Percentiles rank a stretch among this genome's conserved stretches.
Conservation (phyloP, 2,797 vertebrate genomes). For the Rhabdomys pumilio region DNA sequence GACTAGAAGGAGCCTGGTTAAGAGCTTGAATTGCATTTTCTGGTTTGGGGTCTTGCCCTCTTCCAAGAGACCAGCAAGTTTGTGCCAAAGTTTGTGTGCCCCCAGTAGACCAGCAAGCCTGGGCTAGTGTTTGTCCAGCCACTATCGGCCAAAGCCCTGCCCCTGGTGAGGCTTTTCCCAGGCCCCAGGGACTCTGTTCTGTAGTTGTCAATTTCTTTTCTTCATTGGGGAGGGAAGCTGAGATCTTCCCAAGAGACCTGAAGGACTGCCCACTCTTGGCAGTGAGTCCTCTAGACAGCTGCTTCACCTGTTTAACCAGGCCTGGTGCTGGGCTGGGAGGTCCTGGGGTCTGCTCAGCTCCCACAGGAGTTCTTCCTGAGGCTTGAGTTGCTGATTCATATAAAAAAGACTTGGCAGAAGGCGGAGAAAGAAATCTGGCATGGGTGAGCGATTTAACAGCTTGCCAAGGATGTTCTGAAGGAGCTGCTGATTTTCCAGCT, state of each 20-base stretch:
- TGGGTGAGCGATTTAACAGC: conserved; percentile 84
- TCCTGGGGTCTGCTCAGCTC: conserved; percentile 84
- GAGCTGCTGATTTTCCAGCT: conserved; percentile 68
- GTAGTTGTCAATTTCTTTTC: conserved; percentile 83
- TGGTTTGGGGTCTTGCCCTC: conserved; percentile 90
- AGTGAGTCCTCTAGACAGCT: conserved; percentile 75
- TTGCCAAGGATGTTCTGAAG: conserved; percentile 84
- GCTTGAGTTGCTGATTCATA: conserved; percentile 84
- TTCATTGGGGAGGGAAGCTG: conserved; percentile 74
- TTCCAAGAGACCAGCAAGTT: conserved; percentile 90
- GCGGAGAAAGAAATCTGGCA: conserved; percentile 83
- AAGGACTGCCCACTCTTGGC: conserved; percentile 83
- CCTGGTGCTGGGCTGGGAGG: conserved; percentile 79
- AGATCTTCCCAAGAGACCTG: conserved; percentile 80
- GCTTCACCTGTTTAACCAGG: conserved; percentile 79
- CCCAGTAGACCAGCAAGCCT: conserved; percentile 88
- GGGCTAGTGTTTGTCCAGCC: conserved; percentile 89
- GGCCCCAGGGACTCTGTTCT: conserved; percentile 88
- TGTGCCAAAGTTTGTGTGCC: conserved; percentile 89
- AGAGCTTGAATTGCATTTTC: conserved; percentile 88
- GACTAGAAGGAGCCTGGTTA: conserved; percentile 90
- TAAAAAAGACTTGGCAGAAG: conserved; percentile 84
- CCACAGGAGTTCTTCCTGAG: conserved; percentile 78
- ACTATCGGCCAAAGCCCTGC: conserved; percentile 87
- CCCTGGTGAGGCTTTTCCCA: conserved; percentile 86